Conservation (phyloP, 2,113 vertebrate species). For the Cygnus buccinator region DNA sequence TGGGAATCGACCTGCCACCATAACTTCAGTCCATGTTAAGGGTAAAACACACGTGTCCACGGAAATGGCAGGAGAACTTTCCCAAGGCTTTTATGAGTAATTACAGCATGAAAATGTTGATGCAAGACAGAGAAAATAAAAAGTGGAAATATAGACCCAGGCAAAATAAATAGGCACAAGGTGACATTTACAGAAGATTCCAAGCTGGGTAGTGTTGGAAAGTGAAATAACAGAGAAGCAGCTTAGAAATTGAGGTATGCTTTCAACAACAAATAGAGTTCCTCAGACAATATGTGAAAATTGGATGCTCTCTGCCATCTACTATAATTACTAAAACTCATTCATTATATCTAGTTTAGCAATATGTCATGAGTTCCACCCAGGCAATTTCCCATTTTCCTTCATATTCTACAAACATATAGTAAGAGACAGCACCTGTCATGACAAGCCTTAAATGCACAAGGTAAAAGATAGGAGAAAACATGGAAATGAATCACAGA, state of each 20-base stretch:
- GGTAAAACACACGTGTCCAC: not conserved
- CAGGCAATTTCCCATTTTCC: constrained; percentile 30
- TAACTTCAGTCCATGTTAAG: not conserved
- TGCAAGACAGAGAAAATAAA: not conserved
- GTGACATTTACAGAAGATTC: not conserved
- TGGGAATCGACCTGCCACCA: not conserved
- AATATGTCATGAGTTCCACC: constrained; percentile 31
- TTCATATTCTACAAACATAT: constrained; percentile 36
- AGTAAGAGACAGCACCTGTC: constrained; percentile 35
- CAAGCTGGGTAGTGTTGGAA: not conserved
- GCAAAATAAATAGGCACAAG: not conserved
- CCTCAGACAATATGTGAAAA: not conserved
- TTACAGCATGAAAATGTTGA: not conserved
- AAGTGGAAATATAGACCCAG: not conserved
- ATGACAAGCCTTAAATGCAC: constrained; percentile 29
- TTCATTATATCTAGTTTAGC: constrained; percentile 35
- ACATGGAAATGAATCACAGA: constrained; percentile 39
- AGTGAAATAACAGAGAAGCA: not conserved
- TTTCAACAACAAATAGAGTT: not conserved
- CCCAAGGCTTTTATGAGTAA: not conserved
- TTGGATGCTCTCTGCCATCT: not conserved
- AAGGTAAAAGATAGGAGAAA: constrained; percentile 37
- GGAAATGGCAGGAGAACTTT: not conserved
- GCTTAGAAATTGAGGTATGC: not conserved
- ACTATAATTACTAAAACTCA: constrained; percentile 21